Percentiles rank a stretch among this genome's conserved stretches.
phyloP scores from a whole-genome alignment of 2,888 invertebrate genomes.

The Cepaea hortensis region DNA sequence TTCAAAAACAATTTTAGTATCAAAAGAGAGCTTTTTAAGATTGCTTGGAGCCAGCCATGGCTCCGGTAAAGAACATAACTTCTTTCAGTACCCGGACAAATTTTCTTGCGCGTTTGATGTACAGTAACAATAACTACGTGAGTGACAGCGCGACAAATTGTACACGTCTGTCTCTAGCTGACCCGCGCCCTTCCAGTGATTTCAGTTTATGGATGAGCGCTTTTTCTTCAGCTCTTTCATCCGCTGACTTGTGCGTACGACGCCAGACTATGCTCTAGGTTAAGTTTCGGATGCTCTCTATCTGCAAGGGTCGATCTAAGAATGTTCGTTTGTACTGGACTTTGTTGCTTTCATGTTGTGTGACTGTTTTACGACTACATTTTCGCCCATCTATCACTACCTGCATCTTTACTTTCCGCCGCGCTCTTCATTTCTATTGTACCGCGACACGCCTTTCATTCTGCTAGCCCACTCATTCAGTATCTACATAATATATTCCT shows the following conservation, averaged over 20 bases:
- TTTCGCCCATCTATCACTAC: too few species aligned
- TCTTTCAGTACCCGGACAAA: background rate
- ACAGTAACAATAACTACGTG: background rate
- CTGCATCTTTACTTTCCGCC: too few species aligned
- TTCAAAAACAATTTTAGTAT: too few species aligned
- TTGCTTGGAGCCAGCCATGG: background rate
- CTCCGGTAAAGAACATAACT: background rate
- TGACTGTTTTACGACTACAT: too few species aligned
- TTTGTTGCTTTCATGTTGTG: too few species aligned
- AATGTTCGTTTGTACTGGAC: too few species aligned
- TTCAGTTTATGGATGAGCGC: background rate
- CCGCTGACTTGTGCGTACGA: background rate
- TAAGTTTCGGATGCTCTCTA: background rate
- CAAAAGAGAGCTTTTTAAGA: background rate
- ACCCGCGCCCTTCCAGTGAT: background rate
- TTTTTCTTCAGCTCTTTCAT: background rate
- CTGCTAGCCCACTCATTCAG: too few species aligned
- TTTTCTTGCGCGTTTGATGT: background rate
- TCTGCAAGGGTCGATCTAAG: too few species aligned
- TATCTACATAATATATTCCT: too few species aligned
- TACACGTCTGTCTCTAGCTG: slow-evolving; percentile 1
- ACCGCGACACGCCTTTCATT: too few species aligned
- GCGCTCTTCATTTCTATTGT: too few species aligned
- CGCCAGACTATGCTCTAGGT: background rate
- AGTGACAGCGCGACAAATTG: slow-evolving; percentile 23